Evolutionary conservation across 2,113 vertebrate species (phyloP), one percentile per base, ranked within the genome.

Genomic region (Entelurus aequoreus): DNA sequence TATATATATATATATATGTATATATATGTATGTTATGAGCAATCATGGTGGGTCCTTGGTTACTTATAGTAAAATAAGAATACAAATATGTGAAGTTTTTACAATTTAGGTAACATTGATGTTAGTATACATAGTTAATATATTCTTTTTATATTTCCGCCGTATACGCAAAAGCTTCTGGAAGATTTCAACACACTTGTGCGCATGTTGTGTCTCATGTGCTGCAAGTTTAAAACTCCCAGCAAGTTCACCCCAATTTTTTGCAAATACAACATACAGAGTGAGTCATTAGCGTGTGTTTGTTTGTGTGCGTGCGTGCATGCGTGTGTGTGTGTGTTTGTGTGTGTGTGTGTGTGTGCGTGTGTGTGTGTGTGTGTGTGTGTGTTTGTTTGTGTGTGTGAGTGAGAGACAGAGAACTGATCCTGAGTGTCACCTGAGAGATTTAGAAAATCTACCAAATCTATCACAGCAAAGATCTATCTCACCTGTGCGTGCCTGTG

Each of bases 361-460:
- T 59, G 48, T 53, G 38, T 48, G 38, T 65, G 14, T 65, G 12
- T 62, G 28, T 28, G 28, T 28, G 28, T 28, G 28, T 28, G 28
- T 28, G 48, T 37, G 48, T n/a, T n/a, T n/a, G n/a, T 65, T 16
- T 62, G 28, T 28, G 28, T 28, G 28, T 28, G 28, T 28, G 48
- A 9, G 47, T 37, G 48, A 9, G 21, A 13, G 28, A 66, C 60
- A 62, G 65, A 72, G 66, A 73, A 71, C 69, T 76, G 75, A 80
- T 66, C 72, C 67, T 48, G 53, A 54, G 63, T 65, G 75, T 68
- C 47, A 64, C 68, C 70, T 68, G 47, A 63, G 49, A 63, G 73
- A 76, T 76, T 63, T 66, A 72, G 54, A 65, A 66, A 70, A 80
- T 78, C 58, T 71, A 50, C 40, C 65, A 40, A 57, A 80, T 77